Evolutionary conservation across 2,113 vertebrate species (phyloP).

Genomic region (Pangasianodon gigas): DNA sequence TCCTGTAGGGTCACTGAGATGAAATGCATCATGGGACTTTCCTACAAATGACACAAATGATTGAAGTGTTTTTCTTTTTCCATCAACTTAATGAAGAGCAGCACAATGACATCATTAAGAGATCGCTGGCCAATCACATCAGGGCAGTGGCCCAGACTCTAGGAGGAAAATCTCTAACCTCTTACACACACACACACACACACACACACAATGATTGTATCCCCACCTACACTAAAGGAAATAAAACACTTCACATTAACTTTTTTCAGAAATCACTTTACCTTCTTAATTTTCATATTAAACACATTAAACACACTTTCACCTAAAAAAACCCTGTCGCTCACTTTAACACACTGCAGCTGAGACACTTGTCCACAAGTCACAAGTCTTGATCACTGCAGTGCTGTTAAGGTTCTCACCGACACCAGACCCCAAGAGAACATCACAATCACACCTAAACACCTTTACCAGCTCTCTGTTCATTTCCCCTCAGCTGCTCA

Average conservation of each 20-base stretch:
- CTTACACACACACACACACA: neutral
- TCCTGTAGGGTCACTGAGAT: neutral
- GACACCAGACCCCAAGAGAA: neutral
- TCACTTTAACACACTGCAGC: neutral
- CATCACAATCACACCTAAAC: neutral
- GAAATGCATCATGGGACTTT: constrained; percentile 21
- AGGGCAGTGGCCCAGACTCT: neutral
- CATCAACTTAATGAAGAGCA: constrained; percentile 2
- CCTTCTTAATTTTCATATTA: neutral
- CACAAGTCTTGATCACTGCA: too few species aligned
- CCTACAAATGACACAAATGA: neutral
- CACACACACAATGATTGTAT: neutral
- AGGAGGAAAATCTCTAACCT: neutral
- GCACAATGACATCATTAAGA: neutral
- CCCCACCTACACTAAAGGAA: neutral
- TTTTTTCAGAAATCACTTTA: neutral
- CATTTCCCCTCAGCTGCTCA: constrained; percentile 10
- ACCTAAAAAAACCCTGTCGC: neutral
- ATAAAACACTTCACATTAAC: neutral
- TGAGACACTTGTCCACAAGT: neutral
- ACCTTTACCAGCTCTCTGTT: neutral
- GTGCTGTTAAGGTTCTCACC: neutral
- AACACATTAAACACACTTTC: neutral
- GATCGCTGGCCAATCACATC: neutral
- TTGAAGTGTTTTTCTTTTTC: neutral